phyloP scores from a whole-genome alignment of 2,888 invertebrate genomes.

The Gnatocerus cornutus region DNA sequence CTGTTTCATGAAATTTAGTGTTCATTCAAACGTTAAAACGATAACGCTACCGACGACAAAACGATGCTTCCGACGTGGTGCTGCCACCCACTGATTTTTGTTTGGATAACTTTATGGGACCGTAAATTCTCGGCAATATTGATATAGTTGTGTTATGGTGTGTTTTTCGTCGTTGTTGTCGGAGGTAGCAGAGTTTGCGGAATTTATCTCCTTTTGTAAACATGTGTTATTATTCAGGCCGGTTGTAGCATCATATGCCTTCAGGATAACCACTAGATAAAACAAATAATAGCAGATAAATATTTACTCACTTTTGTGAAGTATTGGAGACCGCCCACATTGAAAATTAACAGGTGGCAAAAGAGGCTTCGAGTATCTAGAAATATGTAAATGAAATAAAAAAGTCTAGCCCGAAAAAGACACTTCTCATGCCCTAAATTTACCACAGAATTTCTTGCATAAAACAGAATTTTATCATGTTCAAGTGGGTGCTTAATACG shows the following conservation, averaged over 20 bases:
- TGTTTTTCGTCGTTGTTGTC: constrained; percentile 24
- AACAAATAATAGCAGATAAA: constrained; percentile 21
- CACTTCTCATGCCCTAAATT: no score
- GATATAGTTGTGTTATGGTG: constrained; percentile 43
- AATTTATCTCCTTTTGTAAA: constrained; percentile 39
- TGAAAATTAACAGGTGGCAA: no score
- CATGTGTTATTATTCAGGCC: constrained; percentile 22
- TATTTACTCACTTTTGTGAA: constrained; percentile 1
- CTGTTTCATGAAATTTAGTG: constrained; percentile 47
- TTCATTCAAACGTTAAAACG: constrained; percentile 46
- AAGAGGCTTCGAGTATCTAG: no score
- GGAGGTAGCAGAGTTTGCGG: constrained; percentile 28
- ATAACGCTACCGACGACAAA: constrained; percentile 46
- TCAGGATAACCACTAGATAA: constrained; percentile 12
- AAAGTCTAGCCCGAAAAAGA: no score
- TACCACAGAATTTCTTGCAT: no score
- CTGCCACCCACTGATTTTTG: constrained; percentile 42
- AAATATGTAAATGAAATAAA: no score
- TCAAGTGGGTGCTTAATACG: not conserved
- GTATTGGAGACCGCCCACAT: not conserved
- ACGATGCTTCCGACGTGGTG: constrained; percentile 43
- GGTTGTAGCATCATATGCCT: constrained; percentile 23
- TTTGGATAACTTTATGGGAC: constrained; percentile 43
- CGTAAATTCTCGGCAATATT: constrained; percentile 39
- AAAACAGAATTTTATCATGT: no score